Conservation (phyloP, 2,113 vertebrate genomes). For the Pelecanoides urinatrix region DNA sequence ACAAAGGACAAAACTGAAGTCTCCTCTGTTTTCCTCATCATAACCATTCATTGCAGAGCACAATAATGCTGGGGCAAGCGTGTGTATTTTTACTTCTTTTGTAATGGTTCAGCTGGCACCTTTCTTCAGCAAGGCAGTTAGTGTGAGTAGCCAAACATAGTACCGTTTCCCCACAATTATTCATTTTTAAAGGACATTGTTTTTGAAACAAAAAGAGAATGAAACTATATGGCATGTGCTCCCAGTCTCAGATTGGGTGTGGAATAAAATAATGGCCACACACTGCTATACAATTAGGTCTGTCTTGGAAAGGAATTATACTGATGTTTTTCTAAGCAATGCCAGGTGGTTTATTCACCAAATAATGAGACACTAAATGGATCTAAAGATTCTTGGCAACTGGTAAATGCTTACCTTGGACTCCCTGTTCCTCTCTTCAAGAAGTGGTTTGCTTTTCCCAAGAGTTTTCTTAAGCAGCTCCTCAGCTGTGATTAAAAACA, state of each 20-base stretch:
- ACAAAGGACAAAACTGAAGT: neutral
- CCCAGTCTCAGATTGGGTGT: neutral
- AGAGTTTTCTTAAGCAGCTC: slow-evolving; percentile 20
- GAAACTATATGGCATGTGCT: neutral
- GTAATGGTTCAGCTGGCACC: neutral
- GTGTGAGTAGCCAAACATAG: neutral
- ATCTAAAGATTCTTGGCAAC: slow-evolving; percentile 16
- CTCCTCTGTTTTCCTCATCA: neutral
- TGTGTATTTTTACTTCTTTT: slow-evolving; percentile 10
- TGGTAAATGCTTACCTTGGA: slow-evolving; percentile 31
- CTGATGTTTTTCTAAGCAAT: neutral
- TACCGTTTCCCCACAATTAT: neutral
- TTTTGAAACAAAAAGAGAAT: neutral
- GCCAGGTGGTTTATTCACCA: slow-evolving; percentile 11
- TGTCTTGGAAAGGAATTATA: neutral
- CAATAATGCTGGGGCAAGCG: neutral
- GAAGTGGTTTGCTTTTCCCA: slow-evolving; percentile 35
- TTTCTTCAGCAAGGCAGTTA: neutral
- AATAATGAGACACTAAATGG: slow-evolving; percentile 52
- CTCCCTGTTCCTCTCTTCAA: neutral
- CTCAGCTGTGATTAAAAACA: slow-evolving; percentile 41
- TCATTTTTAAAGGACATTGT: neutral
- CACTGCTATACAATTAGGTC: neutral
- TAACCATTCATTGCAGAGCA: neutral
- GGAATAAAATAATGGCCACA: neutral